These are phyloP conservation scores for Latrodectus hesperus DNA, from an alignment of 2,888 invertebrate genomes.

Conservation along the genomic window DNA sequence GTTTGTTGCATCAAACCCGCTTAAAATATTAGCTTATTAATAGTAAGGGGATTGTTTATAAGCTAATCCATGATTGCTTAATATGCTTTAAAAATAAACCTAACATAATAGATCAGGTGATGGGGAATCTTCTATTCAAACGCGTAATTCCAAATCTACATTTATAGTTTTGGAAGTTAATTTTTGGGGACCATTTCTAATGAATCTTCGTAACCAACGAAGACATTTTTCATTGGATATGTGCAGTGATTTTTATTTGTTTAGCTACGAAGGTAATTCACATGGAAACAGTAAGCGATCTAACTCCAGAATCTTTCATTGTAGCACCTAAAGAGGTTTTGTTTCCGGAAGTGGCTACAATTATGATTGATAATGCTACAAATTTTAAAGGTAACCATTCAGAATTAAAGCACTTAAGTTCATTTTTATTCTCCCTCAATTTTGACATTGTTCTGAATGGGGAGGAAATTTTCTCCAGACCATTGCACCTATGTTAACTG, in stretches of 20 bases:
- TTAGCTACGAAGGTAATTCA: not conserved
- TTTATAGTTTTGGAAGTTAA: not conserved
- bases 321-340: not conserved
- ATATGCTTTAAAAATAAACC: no score
- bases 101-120: no score
- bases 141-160: not conserved
- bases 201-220: not conserved
- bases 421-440: no score
- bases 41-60: not conserved
- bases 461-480: no score
- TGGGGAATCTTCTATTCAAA: not conserved
- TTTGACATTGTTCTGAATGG: no score
- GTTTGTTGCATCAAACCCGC: no score
- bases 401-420: not conserved
- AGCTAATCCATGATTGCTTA: not conserved
- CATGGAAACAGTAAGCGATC: not conserved
- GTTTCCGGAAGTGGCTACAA: not conserved
- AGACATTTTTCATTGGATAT: not conserved
- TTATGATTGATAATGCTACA: no score
- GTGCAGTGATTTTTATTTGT: not conserved
- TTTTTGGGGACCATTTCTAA: not conserved
- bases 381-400: not conserved
- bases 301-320: not conserved
- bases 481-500: no score
- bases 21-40: not conserved